Percentiles rank a stretch among this genome's conserved stretches.
Conservation (phyloP, 1,140 invertebrate species). For the Aricia agestis region DNA sequence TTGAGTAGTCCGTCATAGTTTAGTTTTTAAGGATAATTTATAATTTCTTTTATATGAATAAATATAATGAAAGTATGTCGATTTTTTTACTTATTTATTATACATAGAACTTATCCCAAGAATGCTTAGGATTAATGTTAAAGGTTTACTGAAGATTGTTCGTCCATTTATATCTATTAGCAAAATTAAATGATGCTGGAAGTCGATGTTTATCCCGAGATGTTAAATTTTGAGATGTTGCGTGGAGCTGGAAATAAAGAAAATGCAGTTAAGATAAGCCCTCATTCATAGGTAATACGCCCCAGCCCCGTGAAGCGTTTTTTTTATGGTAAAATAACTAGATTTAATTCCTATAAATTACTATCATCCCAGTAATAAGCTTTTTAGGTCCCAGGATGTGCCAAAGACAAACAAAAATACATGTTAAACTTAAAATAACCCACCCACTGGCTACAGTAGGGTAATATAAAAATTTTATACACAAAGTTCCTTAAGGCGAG, state of each 20-base stretch:
- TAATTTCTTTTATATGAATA: slow-evolving; percentile 21
- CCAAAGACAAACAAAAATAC: too few relatives aligned
- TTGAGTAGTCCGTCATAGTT: slow-evolving; percentile 78
- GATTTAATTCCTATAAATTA: too few relatives aligned
- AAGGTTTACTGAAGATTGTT: slow-evolving; percentile 71
- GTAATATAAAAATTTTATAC: too few relatives aligned
- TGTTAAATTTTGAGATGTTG: slow-evolving; percentile 12
- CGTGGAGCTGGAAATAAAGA: slow-evolving; percentile 9
- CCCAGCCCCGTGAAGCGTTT: background rate
- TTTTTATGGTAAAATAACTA: too few relatives aligned
- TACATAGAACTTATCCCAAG: slow-evolving; percentile 65
- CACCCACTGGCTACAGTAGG: too few relatives aligned
- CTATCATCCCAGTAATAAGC: too few relatives aligned
- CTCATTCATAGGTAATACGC: background rate
- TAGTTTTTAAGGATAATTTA: slow-evolving; percentile 20
- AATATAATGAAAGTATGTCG: slow-evolving; percentile 22
- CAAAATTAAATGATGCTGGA: slow-evolving; percentile 21
- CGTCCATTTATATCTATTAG: slow-evolving; percentile 39
- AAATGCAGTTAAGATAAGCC: background rate
- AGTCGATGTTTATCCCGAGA: slow-evolving; percentile 13
- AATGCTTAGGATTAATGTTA: slow-evolving; percentile 70
- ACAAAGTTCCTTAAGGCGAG: too few relatives aligned
- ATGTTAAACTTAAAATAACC: too few relatives aligned
- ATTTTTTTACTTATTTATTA: slow-evolving; percentile 56
- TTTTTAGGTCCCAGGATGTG: too few relatives aligned